Evolutionary conservation across 2,113 vertebrate genomes (phyloP).

Genomic region (Dascyllus trimaculatus): DNA sequence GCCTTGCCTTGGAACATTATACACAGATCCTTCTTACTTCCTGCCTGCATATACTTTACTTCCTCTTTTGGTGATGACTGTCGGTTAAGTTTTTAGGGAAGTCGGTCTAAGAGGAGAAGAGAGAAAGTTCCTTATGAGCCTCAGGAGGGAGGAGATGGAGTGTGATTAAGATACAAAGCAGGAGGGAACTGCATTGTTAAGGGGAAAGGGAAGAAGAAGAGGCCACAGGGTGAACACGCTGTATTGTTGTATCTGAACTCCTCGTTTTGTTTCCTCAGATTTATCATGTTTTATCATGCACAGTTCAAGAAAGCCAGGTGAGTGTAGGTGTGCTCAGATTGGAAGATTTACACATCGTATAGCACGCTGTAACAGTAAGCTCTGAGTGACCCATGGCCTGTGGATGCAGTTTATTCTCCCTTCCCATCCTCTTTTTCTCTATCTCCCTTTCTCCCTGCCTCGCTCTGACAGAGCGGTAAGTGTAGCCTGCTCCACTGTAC

Average conservation of each 20-base stretch:
- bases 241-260: constrained; percentile 37
- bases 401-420: constrained; percentile 71
- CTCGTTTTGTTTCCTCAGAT: constrained; percentile 18
- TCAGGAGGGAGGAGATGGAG: constrained; percentile 64
- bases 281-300: not conserved
- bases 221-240: constrained; percentile 42
- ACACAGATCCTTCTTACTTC: constrained; percentile 66
- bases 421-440: constrained; percentile 64
- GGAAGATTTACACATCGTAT: not conserved
- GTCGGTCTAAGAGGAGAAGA: constrained; percentile 78
- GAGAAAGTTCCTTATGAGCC: constrained; percentile 79
- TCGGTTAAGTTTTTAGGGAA: constrained; percentile 76
- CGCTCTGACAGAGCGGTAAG: constrained; percentile 83
- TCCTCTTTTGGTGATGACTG: constrained; percentile 73
- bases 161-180: constrained; percentile 73
- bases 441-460: constrained; percentile 73
- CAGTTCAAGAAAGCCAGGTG: constrained; percentile 33
- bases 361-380: constrained; percentile 28
- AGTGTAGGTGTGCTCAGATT: not conserved
- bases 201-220: constrained; percentile 76
- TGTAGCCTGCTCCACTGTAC: constrained; percentile 82
- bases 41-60: constrained; percentile 63
- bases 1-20: constrained; percentile 29
- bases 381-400: constrained; percentile 69
- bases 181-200: constrained; percentile 68